Evolutionary conservation across 2,797 vertebrate genomes (phyloP).

Genomic region (Phrynocephalus vlangalii): DNA sequence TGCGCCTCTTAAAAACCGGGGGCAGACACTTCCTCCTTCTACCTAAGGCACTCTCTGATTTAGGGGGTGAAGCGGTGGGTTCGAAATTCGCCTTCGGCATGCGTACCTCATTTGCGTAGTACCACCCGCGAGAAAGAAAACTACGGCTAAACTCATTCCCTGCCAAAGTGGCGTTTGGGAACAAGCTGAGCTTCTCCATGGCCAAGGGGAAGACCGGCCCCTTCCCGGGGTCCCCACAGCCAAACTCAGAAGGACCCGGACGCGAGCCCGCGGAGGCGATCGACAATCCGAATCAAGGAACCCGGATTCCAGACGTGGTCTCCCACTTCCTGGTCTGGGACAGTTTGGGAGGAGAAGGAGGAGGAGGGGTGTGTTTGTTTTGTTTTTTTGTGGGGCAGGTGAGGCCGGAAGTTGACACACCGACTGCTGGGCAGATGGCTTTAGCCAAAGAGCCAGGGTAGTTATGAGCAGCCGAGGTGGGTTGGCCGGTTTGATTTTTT

Average conservation of each 20-base stretch:
- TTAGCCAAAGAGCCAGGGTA: not conserved
- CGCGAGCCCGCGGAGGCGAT: constrained; percentile 6
- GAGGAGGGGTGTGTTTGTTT: not conserved
- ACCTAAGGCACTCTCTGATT: not conserved
- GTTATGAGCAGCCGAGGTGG: not conserved
- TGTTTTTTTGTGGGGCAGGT: no score
- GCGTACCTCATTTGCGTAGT: constrained; percentile 77
- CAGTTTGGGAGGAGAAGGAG: constrained; percentile 13
- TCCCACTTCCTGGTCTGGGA: constrained; percentile 62
- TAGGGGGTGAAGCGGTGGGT: not conserved
- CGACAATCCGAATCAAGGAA: not conserved
- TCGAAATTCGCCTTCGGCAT: not conserved
- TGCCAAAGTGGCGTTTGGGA: constrained; percentile 59
- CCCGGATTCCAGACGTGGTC: not conserved
- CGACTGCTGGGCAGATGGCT: not conserved
- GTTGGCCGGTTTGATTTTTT: not conserved
- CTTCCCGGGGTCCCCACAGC: constrained; percentile 39
- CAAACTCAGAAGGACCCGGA: not conserved
- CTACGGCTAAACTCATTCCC: not conserved
- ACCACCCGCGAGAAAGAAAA: constrained; percentile 74
- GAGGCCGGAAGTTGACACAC: not conserved
- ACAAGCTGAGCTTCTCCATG: constrained; percentile 24
- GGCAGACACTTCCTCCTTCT: no score
- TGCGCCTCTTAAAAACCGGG: no score
- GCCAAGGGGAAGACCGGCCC: not conserved